Evolutionary conservation across 1,140 invertebrate species (phyloP).

Genomic region (Brachionus rubens): DNA sequence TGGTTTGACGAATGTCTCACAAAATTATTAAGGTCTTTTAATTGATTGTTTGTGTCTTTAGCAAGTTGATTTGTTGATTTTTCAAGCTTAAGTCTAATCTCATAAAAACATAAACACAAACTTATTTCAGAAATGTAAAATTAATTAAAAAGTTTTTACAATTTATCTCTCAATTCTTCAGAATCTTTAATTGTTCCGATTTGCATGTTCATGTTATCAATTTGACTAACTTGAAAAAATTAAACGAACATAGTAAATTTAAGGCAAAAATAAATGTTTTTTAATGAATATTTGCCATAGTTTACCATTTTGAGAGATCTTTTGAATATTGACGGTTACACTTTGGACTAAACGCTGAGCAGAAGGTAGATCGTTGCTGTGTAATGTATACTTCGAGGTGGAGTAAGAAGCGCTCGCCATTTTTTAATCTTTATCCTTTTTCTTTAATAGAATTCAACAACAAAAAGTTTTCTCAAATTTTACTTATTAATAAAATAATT

Average conservation of each 20-base stretch:
- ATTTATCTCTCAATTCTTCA: neutral
- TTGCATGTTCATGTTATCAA: neutral
- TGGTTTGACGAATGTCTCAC: neutral
- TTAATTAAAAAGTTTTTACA: neutral
- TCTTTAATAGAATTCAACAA: too few relatives aligned
- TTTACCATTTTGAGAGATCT: neutral
- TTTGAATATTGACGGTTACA: neutral
- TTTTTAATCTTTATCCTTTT: neutral
- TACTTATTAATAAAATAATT: too few relatives aligned
- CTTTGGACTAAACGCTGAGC: neutral
- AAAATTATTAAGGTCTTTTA: conserved; percentile 1
- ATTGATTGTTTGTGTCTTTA: neutral
- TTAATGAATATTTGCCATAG: neutral
- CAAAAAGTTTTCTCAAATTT: too few relatives aligned
- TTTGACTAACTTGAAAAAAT: neutral
- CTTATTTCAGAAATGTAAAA: neutral
- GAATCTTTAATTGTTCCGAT: neutral
- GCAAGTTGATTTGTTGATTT: neutral
- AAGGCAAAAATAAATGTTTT: neutral
- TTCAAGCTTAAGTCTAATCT: neutral
- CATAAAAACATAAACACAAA: neutral
- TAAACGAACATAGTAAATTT: neutral
- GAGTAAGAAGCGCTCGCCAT: neutral
- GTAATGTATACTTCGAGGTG: neutral
- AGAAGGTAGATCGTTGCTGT: neutral